Evolutionary conservation across 2,797 vertebrate species (phyloP), one percentile per base, ranked within the genome.

Genomic region (Aerospiza tachiro): DNA sequence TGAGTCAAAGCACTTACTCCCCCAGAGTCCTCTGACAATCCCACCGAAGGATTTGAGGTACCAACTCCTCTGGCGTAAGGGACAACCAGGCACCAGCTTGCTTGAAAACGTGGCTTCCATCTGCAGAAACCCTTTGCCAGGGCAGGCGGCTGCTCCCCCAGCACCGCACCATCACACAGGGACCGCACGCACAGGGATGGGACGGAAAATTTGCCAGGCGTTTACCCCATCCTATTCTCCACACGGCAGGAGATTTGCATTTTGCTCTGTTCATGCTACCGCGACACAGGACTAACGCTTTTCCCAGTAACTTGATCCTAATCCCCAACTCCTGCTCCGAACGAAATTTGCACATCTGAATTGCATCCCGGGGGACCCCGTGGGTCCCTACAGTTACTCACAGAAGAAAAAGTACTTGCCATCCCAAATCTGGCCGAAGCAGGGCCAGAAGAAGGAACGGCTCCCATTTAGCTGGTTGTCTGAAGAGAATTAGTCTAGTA

Each of bases 61-160:
- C 45, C 38, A 50, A 0, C 10, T 42, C 15, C 36, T 7, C 26
- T 0, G 15, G 4, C 8, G 0, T 2, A 44, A 35, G 33, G 56
- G 14, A 15, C 3, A 5, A 2, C 3, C 71, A 21, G 47, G 35
- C 5, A 1, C 21, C 36, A 38, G 20, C 45, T 36, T 6, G 15
- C 35, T 3, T 0, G 20, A 45, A 22, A 50, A 13, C 12, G 2
- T 3, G 5, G 17, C 11, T 14, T 23, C 42, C 11, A 0, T 15
- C 50, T 5, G 19, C 11, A 13, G 5, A 7, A 28, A 47, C 29
- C 59, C 44, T 77, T 26, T 8, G 10, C 42, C 58, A 13, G 20
- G 47, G 21, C 29, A 16, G 33, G n/a, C 0, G 31, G 52, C 83
- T 5, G 40, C 83, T 70, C 26, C 23, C 49, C 73, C 63, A n/a